phyloP scores from a whole-genome alignment of 1,140 invertebrate genomes.

The Heliothis subflexa region DNA sequence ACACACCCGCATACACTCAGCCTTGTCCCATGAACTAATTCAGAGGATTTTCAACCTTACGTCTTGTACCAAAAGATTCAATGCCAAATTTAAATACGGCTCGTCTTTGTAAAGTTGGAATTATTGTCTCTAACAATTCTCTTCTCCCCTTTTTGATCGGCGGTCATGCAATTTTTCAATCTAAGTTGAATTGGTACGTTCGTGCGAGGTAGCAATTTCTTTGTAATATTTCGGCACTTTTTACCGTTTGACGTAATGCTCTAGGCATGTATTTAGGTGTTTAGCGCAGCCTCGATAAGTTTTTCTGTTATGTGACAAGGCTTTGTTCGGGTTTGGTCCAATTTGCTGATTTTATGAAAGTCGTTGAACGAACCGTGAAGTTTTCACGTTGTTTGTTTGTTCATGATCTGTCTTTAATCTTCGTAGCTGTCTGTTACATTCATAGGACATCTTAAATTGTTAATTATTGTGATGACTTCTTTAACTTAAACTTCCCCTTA shows the following conservation, averaged over 20 bases:
- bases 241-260: constrained; percentile 32
- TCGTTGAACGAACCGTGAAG: neutral
- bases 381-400: neutral
- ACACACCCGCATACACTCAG: constrained; percentile 69
- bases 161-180: constrained; percentile 82
- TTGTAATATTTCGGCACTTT: constrained; percentile 27
- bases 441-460: too few species aligned
- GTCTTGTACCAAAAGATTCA: constrained; percentile 55
- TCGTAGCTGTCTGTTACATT: too few species aligned
- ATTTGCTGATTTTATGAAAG: neutral
- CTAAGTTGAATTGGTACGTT: constrained; percentile 64
- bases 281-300: constrained; percentile 27
- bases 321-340: neutral
- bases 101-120: constrained; percentile 51
- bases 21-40: constrained; percentile 50
- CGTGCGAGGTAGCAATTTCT: constrained; percentile 52
- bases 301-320: constrained; percentile 12
- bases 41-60: constrained; percentile 61
- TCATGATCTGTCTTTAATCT: neutral
- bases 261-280: constrained; percentile 13
- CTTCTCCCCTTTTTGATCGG: constrained; percentile 72
- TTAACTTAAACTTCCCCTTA: too few species aligned
- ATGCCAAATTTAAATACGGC: constrained; percentile 29
- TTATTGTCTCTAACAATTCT: constrained; percentile 61
- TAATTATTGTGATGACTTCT: too few species aligned